Conservation (phyloP, 2,797 vertebrate genomes). For the Triplophysa yarkandensis region DNA sequence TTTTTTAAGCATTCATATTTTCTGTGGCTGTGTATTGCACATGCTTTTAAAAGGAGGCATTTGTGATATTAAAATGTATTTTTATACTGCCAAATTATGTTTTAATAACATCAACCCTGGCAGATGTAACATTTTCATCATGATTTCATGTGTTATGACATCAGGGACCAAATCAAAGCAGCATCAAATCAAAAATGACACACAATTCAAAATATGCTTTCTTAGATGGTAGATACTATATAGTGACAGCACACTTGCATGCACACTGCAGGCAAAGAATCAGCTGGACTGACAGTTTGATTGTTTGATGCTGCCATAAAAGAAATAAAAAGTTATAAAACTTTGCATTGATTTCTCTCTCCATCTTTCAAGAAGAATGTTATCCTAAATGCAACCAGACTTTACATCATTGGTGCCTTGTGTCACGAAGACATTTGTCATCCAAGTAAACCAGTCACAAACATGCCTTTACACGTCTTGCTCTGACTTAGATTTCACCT, state of each 20-base stretch:
- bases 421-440: constrained; percentile 23
- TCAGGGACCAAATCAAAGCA: not conserved
- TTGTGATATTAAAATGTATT: not conserved
- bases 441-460: constrained; percentile 3
- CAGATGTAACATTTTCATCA: not conserved
- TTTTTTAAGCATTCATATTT: not conserved
- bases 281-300: constrained; percentile 5
- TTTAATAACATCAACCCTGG: not conserved
- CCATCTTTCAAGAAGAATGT: not conserved
- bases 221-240: not conserved
- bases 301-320: not conserved
- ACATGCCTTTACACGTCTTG: constrained; percentile 20
- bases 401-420: constrained; percentile 15
- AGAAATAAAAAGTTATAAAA: no score
- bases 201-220: not conserved
- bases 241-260: not conserved
- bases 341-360: no score
- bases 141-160: not conserved
- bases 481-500: constrained; percentile 5
- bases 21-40: not conserved
- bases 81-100: not conserved
- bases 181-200: not conserved
- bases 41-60: not conserved
- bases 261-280: not conserved
- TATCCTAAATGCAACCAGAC: not conserved